These are phyloP conservation scores for Pseudobourletiella spinata DNA, from an alignment of 1,140 invertebrate species.

Conservation along the genomic window DNA sequence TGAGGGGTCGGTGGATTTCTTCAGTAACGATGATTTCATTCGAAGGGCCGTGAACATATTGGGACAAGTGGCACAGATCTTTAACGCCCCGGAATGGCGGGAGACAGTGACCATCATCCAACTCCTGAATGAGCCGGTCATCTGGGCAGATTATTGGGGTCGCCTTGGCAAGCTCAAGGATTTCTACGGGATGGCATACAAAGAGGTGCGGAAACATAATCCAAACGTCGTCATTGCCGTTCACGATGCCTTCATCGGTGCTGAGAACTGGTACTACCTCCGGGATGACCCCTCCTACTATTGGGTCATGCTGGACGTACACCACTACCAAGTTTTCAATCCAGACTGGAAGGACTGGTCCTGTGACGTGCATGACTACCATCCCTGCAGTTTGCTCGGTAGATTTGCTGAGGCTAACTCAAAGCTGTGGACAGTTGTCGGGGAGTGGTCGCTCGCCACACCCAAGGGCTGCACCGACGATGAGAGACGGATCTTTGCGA, in stretches of 20 bases:
- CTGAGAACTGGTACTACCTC: conserved; percentile 27
- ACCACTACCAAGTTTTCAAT: conserved; percentile 26
- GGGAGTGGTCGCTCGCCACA: conserved; percentile 29
- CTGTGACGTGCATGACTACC: conserved; percentile 16
- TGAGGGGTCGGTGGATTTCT: conserved; percentile 17
- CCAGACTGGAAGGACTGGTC: conserved; percentile 7
- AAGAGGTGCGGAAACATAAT: conserved; percentile 18
- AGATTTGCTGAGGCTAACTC: background rate
- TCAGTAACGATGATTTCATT: conserved; percentile 24
- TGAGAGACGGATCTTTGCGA: too few species aligned
- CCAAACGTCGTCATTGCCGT: conserved; percentile 19
- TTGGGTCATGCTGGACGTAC: conserved; percentile 20
- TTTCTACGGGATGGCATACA: conserved; percentile 20
- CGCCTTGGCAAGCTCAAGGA: conserved; percentile 18
- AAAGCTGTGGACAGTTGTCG: conserved; percentile 14
- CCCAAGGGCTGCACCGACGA: conserved; percentile 8
- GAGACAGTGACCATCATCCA: conserved; percentile 26
- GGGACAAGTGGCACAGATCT: conserved; percentile 9
- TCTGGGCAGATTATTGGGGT: conserved; percentile 25
- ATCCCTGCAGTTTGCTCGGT: conserved; percentile 12
- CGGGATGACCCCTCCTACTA: conserved; percentile 24
- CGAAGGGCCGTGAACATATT: too few species aligned
- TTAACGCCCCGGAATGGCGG: conserved; percentile 18
- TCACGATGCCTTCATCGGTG: conserved; percentile 29
- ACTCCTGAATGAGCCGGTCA: conserved; percentile 25